Percentiles rank a stretch among this genome's conserved stretches.
phyloP scores from a whole-genome alignment of 2,113 vertebrate species.

The Notechis scutatus region DNA sequence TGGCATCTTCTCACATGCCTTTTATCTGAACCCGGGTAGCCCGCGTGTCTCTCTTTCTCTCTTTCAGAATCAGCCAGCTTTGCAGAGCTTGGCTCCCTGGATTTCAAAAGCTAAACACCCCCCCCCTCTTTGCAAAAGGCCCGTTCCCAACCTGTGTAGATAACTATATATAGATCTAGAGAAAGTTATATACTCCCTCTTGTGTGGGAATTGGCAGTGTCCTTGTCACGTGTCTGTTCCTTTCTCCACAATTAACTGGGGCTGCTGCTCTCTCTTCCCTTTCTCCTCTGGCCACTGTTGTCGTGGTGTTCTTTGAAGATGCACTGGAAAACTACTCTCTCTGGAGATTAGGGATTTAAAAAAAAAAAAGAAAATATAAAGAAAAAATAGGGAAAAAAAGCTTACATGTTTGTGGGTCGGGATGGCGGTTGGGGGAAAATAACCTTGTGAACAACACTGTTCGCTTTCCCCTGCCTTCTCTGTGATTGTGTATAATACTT shows the following conservation, averaged over 20 bases:
- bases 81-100: not conserved
- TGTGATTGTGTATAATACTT: constrained; percentile 80
- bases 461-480: constrained; percentile 79
- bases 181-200: constrained; percentile 26
- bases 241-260: constrained; percentile 33
- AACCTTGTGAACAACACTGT: constrained; percentile 60
- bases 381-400: not conserved
- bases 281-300: constrained; percentile 42
- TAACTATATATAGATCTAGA: not conserved
- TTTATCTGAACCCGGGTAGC: not conserved
- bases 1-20: not conserved
- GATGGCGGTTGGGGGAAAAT: constrained; percentile 3
- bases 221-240: constrained; percentile 55
- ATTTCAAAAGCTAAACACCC: too few relatives aligned
- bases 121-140: not conserved
- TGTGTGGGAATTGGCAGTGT: constrained; percentile 56
- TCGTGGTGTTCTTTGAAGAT: constrained; percentile 53
- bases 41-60: not conserved
- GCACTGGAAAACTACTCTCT: constrained; percentile 38
- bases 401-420: constrained; percentile 33
- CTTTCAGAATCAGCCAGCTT: not conserved
- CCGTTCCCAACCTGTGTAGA: constrained; percentile 38
- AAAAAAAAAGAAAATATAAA: not conserved
- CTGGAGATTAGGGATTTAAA: not conserved
- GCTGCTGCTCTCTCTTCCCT: constrained; percentile 38